Evolutionary conservation across 2,113 vertebrate genomes (phyloP).

Genomic region (Ploceus nigricollis): DNA sequence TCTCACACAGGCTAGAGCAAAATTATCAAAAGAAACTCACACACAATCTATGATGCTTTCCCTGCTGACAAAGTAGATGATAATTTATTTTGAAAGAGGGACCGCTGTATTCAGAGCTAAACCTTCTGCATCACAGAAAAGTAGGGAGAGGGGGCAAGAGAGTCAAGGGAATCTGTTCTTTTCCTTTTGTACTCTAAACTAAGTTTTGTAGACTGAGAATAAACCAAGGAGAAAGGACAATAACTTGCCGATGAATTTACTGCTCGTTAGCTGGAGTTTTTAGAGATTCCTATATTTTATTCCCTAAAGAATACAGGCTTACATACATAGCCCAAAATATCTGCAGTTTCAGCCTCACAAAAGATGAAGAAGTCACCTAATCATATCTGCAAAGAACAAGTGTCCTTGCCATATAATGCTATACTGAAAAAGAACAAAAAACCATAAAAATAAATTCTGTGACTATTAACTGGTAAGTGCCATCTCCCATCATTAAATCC

Average conservation of each 20-base stretch:
- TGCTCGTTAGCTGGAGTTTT: not conserved
- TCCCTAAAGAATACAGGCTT: conserved; percentile 3
- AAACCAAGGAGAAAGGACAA: conserved; percentile 7
- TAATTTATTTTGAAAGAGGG: not conserved
- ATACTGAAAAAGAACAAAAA: not conserved
- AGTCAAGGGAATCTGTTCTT: not conserved
- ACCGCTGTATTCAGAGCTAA: not conserved
- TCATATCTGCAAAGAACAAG: not conserved
- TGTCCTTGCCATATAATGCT: not conserved
- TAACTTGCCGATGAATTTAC: not conserved
- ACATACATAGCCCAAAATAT: conserved; percentile 17
- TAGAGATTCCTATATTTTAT: not conserved
- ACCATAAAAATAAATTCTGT: not conserved
- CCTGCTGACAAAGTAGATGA: not conserved
- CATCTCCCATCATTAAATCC: not conserved
- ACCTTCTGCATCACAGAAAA: not conserved
- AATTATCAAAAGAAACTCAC: not conserved
- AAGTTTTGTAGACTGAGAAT: conserved; percentile 20
- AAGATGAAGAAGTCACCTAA: not conserved
- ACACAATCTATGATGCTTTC: not conserved
- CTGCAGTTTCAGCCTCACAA: not conserved
- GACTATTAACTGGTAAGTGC: not conserved
- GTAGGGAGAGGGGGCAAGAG: not conserved
- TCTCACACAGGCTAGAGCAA: not conserved
- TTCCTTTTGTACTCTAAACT: not conserved